phyloP scores from a whole-genome alignment of 1,140 invertebrate genomes.

The Zaprionus tsacasi region DNA sequence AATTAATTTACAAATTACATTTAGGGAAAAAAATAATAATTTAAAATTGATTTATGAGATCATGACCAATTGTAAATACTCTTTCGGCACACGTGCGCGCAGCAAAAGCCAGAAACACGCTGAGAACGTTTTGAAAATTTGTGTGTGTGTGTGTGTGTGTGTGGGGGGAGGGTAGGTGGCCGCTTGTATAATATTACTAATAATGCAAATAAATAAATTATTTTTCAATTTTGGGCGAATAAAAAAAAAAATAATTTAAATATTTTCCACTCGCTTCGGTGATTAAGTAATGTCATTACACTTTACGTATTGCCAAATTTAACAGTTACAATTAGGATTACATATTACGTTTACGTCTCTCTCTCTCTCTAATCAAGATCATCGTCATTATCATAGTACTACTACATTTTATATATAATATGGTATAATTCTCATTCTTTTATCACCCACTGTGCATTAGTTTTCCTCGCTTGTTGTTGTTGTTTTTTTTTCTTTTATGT shows the following conservation, averaged over 20 bases:
- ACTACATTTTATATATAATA: not conserved
- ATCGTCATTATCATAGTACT: not conserved
- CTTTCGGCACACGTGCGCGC: constrained; percentile 73
- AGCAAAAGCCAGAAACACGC: constrained; percentile 63
- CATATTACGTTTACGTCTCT: not conserved
- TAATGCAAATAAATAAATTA: too few relatives aligned
- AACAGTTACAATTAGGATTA: constrained; percentile 43
- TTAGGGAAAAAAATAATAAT: constrained; percentile 62
- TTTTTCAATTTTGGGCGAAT: not conserved
- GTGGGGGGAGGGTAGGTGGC: not conserved
- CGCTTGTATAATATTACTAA: too few relatives aligned
- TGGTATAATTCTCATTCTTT: constrained; percentile 17
- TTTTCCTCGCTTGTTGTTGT: not conserved
- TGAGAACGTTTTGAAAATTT: constrained; percentile 79
- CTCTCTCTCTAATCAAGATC: not conserved
- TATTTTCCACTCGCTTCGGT: constrained; percentile 45
- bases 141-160: not conserved
- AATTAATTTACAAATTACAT: constrained; percentile 77
- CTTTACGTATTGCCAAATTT: constrained; percentile 71
- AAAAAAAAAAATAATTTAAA: constrained; percentile 58
- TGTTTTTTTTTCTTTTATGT: not conserved
- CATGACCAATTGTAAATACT: constrained; percentile 76
- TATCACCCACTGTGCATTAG: constrained; percentile 29
- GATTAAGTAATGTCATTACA: constrained; percentile 46
- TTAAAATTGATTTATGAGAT: constrained; percentile 75